A percentile compares a stretch with the other conserved stretches of the same genome.
phyloP scores from a whole-genome alignment of 2,113 vertebrate genomes.

The Rostratula benghalensis region DNA sequence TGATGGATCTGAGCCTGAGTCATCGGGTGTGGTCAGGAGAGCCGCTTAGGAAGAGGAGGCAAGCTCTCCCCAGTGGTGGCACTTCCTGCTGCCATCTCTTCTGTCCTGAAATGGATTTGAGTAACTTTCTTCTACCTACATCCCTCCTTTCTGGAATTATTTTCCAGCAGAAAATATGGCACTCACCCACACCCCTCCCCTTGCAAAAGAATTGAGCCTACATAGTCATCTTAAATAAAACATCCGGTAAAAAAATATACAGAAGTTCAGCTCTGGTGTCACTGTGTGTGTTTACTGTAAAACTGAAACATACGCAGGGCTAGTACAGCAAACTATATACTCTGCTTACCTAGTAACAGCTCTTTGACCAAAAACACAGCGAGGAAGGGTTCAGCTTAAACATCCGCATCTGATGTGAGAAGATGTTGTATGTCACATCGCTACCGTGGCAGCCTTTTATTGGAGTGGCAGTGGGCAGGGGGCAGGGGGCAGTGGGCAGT shows the following conservation, averaged over 20 bases:
- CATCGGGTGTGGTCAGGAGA: slow-evolving; percentile 35
- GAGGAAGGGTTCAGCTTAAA: neutral
- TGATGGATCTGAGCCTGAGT: slow-evolving; percentile 43
- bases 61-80: neutral
- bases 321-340: neutral
- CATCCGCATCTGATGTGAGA: neutral
- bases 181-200: neutral
- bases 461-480: neutral
- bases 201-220: neutral
- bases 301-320: neutral
- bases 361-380: neutral
- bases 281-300: neutral
- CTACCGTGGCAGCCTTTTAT: neutral
- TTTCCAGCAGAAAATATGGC: neutral
- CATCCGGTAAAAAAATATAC: neutral
- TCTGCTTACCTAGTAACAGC: neutral
- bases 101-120: accelerated
- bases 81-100: neutral
- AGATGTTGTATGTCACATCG: neutral
- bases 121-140: neutral
- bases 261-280: neutral
- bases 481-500: accelerated
- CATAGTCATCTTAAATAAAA: neutral
- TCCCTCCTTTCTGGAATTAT: neutral
- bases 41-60: neutral